Conservation (phyloP, 2,888 invertebrate genomes). For the Gymnosoma rotundatum region DNA sequence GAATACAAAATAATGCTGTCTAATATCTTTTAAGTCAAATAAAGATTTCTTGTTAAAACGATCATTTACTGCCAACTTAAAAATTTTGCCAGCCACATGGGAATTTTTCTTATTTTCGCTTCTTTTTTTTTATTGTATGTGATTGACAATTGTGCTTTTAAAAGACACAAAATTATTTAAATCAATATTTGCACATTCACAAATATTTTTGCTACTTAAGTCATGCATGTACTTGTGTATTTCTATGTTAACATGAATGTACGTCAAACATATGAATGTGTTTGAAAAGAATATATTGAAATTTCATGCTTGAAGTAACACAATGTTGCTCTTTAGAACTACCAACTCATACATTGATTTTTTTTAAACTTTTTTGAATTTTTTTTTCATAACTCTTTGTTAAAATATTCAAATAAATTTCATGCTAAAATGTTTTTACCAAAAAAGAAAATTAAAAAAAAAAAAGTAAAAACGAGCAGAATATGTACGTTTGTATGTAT, state of each 20-base stretch:
- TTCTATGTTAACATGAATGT: neutral
- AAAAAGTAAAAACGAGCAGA: neutral
- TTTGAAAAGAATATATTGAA: neutral
- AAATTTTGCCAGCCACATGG: too few species aligned
- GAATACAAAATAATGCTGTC: too few species aligned
- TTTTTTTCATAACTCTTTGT: neutral
- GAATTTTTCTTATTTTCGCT: too few species aligned
- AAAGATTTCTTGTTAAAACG: too few species aligned
- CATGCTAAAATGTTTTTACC: conserved; percentile 31
- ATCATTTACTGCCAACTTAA: too few species aligned
- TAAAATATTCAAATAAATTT: conserved; percentile 51
- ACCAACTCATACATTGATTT: neutral
- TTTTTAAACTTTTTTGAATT: neutral
- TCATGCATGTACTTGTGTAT: too few species aligned
- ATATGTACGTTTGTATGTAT: neutral
- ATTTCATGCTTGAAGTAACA: conserved; percentile 31
- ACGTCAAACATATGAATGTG: neutral
- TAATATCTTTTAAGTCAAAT: too few species aligned
- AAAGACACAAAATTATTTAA: conserved; percentile 15
- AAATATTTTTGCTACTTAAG: neutral
- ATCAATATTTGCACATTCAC: conserved; percentile 42
- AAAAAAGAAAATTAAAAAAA: neutral
- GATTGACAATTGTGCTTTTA: conserved; percentile 1
- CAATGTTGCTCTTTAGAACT: conserved; percentile 28
- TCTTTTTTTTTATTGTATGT: too few species aligned